These are phyloP conservation scores for Graptemys geographica DNA, from an alignment of 2,797 vertebrate species.

Conservation along the genomic window DNA sequence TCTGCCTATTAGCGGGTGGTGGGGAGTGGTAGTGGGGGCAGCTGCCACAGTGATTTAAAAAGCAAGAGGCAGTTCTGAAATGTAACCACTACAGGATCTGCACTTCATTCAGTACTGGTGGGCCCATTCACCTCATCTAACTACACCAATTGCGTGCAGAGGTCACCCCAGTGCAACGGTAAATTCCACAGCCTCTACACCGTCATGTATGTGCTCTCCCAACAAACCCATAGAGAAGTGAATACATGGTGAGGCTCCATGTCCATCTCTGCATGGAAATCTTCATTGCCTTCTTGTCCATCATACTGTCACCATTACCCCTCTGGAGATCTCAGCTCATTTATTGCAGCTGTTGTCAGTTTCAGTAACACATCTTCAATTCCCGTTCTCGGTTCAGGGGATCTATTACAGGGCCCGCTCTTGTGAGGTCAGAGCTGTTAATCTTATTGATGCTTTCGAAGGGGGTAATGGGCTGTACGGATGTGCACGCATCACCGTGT, in stretches of 20 bases:
- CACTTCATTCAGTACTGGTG: not conserved
- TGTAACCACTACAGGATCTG: not conserved
- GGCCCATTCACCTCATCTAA: not conserved
- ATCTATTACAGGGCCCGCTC: not conserved
- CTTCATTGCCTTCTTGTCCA: not conserved
- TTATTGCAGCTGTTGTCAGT: not conserved
- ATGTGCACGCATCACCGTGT: not conserved
- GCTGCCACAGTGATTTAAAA: not conserved
- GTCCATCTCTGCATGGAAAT: not conserved
- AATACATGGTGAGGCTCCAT: too few species aligned
- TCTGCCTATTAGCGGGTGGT: not conserved
- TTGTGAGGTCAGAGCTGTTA: not conserved
- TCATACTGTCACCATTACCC: not conserved
- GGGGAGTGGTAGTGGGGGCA: not conserved
- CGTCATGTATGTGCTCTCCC: not conserved
- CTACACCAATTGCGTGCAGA: not conserved
- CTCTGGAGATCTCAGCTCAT: not conserved
- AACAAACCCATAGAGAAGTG: not conserved
- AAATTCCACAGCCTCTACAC: not conserved
- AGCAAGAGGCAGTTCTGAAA: not conserved
- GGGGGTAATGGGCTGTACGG: not conserved
- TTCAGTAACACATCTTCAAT: not conserved
- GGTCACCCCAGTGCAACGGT: not conserved
- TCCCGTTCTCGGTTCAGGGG: not conserved
- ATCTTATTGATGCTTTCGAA: not conserved